Evolutionary conservation across 2,888 invertebrate genomes (phyloP), one percentile per base, ranked within the genome.

Genomic region (Gymnocheta viridis): DNA sequence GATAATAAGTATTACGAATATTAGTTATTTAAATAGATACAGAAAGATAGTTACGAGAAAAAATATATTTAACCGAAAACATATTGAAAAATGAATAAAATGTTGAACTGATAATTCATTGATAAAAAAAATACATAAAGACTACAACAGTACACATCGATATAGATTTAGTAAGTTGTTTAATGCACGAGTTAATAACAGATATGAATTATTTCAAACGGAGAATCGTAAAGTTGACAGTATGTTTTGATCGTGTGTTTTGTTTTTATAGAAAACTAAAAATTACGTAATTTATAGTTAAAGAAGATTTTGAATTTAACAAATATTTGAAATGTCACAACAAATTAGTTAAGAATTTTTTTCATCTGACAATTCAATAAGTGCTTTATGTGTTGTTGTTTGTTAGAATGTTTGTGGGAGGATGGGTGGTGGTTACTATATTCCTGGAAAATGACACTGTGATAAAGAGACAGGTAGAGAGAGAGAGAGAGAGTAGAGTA

Each of bases 91-190:
- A 51, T 73, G 5, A 5, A 66, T n/a, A 62, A 32, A 76, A 58
- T 70, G 62, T 70, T 62, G 27, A 56, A 32, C 64, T 56, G 27
- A 64, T 47, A 60, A 74, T 7, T 51, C 51, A 60, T 60, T 69
- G 51, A 77, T 56, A 29, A 12, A 69, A 77, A 58, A 62, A 22
- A 69, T 51, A 38, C 41, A 41, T 76, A 51, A 44, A 70, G 32
- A 64, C 70, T 79, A 79, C 78, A 79, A 79, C 62, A 79, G 54
- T 70, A 79, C 44, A 79, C 70, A 79, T 70, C 54, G 54, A 79
- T 60, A 77, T 38, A 79, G 49, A 54, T 56, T 58, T 44, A n/a
- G n/a, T n/a, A 51, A 22, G 12, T 64, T 54, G 12, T 24, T 66
- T 67, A 77, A 66, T 38, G 56, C 32, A 76, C 76, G 44, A 76